Conservation (phyloP, 2,797 vertebrate species). For the Macropodus opercularis region DNA sequence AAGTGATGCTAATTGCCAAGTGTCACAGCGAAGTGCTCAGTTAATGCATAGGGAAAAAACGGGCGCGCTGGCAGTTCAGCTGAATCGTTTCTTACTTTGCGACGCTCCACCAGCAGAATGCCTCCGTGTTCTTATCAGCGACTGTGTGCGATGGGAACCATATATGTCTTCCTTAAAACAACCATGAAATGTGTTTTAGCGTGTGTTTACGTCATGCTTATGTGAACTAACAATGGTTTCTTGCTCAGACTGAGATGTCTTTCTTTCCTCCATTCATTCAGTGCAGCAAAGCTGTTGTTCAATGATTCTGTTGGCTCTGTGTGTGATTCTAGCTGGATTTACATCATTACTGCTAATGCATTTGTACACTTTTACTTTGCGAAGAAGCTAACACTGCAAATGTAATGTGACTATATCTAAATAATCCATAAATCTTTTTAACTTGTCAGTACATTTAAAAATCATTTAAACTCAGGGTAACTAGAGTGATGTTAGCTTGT, state of each 20-base stretch:
- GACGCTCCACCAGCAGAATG: slow-evolving; percentile 16
- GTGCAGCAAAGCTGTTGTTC: slow-evolving; percentile 42
- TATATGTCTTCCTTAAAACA: slow-evolving; percentile 76
- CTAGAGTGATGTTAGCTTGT: slow-evolving; percentile 78
- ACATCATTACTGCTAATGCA: slow-evolving; percentile 54
- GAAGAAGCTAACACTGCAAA: slow-evolving; percentile 44
- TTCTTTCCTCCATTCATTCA: slow-evolving; percentile 32
- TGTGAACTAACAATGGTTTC: slow-evolving; percentile 56
- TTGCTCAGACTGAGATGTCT: slow-evolving; percentile 43
- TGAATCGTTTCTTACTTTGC: slow-evolving; percentile 30
- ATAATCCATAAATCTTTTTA: slow-evolving; percentile 85
- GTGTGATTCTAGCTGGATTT: slow-evolving; percentile 35
- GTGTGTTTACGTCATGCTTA: slow-evolving; percentile 49
- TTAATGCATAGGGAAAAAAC: slow-evolving; percentile 51
- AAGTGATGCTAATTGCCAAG: slow-evolving; percentile 74
- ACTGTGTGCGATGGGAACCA: slow-evolving; percentile 44
- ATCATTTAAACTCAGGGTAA: slow-evolving; percentile 80
- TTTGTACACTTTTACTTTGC: slow-evolving; percentile 54
- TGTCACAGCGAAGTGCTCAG: slow-evolving; percentile 65
- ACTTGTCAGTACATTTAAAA: slow-evolving; percentile 67
- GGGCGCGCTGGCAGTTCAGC: slow-evolving; percentile 36
- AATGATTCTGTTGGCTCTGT: slow-evolving; percentile 58
- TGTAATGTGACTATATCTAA: slow-evolving; percentile 77
- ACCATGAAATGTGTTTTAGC: slow-evolving; percentile 63
- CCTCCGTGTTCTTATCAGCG: slow-evolving; percentile 31